Conservation (phyloP, 2,888 invertebrate genomes). For the Meteorus colon region DNA sequence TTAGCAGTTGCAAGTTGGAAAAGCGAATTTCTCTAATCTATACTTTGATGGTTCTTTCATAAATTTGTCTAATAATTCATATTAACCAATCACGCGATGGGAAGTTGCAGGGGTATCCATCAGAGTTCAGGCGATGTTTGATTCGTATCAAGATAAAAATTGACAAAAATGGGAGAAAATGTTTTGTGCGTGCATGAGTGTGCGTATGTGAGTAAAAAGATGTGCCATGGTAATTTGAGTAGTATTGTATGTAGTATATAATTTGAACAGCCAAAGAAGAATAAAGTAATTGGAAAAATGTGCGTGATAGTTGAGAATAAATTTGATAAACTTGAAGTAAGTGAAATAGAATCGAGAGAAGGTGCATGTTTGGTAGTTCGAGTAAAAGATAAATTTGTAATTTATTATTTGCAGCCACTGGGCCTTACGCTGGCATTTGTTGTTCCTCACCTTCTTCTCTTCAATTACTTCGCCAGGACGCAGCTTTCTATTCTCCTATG, state of each 20-base stretch:
- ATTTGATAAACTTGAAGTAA: conserved; percentile 43
- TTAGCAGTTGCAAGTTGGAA: too few species aligned
- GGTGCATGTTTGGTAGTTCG: conserved; percentile 60
- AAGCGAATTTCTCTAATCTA: too few species aligned
- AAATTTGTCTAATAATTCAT: too few species aligned
- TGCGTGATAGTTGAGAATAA: conserved; percentile 47
- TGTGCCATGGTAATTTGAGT: conserved; percentile 49
- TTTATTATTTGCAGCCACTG: conserved; percentile 38
- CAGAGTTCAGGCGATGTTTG: too few species aligned
- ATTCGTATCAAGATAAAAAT: too few species aligned
- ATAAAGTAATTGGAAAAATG: conserved; percentile 41
- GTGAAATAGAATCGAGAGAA: conserved; percentile 51
- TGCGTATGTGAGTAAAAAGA: conserved; percentile 46
- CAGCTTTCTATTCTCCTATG: conserved; percentile 91
- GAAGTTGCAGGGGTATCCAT: too few species aligned
- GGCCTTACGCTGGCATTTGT: conserved; percentile 55
- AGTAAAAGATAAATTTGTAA: conserved; percentile 64
- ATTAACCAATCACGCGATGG: not conserved
- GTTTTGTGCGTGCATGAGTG: conserved; percentile 37
- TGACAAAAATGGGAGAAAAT: not conserved
- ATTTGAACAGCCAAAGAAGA: conserved; percentile 19
- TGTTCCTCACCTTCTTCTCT: conserved; percentile 88
- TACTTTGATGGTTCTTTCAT: not conserved
- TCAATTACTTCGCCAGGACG: conserved; percentile 95
- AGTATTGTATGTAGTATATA: conserved; percentile 44